Evolutionary conservation across 2,797 vertebrate species (phyloP), one percentile per base, ranked within the genome.

Genomic region (Sorex maritimensis): DNA sequence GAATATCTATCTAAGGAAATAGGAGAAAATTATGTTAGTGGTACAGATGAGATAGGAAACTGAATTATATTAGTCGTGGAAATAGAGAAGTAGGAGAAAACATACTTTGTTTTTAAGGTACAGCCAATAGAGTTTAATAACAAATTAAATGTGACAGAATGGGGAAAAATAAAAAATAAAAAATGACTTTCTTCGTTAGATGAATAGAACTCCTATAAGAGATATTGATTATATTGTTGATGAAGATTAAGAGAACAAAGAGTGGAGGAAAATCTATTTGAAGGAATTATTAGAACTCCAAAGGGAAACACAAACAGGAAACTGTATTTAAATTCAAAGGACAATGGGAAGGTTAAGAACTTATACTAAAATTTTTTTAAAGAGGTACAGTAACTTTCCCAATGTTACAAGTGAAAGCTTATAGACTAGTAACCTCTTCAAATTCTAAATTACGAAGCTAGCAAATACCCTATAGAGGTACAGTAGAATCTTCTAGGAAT

Each of bases 381-480:
- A 58, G 17, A 77, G 67, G 5, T 46, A 68, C 13, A 61, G 58
- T 61, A 15, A 58, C 17, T 71, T 85, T 79, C 38, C 52, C 65
- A 63, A 91, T 68, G 74, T 68, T 63, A n/a, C 6, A 15, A 4
- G 75, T 52, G 19, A 41, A 63, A 26, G 13, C 49, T 49, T 77
- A 3, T 6, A 46, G 12, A 67, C 67, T 30, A 80, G 34, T 17
- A 55, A 81, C 24, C 52, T 72, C 79, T 61, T 49, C 13, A 71
- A 88, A 88, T 80, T 61, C 86, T 88, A 72, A 71, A 80, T 30
- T n/a, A n/a, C 71, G 67, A 85, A 85, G 24, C 61, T 61, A 80
- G 12, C 3, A 63, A 28, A 81, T 26, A 34, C 12, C 24, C 46
- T 38, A n/a, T 49, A 81, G 72, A 61, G 4, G 38, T 7, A 38